phyloP scores from a whole-genome alignment of 2,113 vertebrate species.

The Gallinago paraguaiae region DNA sequence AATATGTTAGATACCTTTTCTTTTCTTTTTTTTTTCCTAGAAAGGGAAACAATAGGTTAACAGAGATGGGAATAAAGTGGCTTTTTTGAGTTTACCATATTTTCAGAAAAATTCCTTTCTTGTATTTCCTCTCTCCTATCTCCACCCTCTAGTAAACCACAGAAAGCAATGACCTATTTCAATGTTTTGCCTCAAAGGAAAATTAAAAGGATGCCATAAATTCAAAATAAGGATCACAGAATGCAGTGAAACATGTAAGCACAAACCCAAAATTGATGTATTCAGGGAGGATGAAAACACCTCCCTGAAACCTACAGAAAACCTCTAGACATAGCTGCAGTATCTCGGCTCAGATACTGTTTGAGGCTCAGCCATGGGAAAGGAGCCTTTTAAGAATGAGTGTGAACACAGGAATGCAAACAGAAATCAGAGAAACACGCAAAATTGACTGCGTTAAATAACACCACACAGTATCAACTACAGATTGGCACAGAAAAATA shows the following conservation, averaged over 20 bases:
- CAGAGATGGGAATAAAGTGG: background rate
- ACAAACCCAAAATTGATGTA: background rate
- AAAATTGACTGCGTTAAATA: background rate
- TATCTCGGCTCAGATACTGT: background rate
- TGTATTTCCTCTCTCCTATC: background rate
- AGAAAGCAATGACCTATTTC: background rate
- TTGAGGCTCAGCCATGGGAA: background rate
- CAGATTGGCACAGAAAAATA: conserved; percentile 19
- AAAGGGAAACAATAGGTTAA: background rate
- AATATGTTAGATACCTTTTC: background rate
- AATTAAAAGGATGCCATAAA: background rate
- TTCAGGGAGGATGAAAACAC: background rate
- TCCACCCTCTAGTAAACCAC: background rate
- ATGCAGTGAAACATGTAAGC: background rate
- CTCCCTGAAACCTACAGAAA: background rate
- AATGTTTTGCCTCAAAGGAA: background rate
- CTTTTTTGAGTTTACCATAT: background rate
- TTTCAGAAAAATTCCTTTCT: background rate
- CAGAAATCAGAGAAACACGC: background rate
- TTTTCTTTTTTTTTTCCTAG: background rate
- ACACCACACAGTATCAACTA: background rate
- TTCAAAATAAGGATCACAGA: background rate
- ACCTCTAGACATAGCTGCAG: accelerated
- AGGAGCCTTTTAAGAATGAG: background rate
- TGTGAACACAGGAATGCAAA: background rate